These are phyloP conservation scores for Ianthella basta DNA, from an alignment of 37 sponge, comb jelly and placozoan genomes.

Conservation along the genomic window DNA sequence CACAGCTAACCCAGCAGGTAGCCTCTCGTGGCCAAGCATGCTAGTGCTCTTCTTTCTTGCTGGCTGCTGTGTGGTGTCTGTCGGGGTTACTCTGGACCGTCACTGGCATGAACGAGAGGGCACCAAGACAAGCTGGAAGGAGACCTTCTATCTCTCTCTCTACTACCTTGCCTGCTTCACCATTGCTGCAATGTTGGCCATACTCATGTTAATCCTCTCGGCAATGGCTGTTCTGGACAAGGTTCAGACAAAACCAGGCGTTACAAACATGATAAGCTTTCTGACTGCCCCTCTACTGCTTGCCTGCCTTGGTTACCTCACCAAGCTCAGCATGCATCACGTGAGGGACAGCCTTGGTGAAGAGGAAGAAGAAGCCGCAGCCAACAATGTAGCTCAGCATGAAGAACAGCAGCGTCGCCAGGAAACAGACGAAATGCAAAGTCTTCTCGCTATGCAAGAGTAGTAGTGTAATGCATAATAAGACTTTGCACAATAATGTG, in stretches of 20 bases:
- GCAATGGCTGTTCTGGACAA: constrained; percentile 21
- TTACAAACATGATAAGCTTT: constrained; percentile 29
- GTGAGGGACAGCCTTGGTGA: not conserved
- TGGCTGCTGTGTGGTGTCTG: not conserved
- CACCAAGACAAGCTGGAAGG: constrained; percentile 25
- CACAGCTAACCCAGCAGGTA: not conserved
- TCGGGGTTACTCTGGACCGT: constrained; percentile 6
- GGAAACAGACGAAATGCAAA: constrained; percentile 1
- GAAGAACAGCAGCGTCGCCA: not conserved
- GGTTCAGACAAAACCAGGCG: constrained; percentile 25
- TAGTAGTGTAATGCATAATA: too few species aligned
- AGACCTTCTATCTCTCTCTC: constrained; percentile 18
- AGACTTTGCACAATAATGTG: not conserved
- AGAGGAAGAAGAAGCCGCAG: not conserved
- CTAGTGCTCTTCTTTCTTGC: not conserved
- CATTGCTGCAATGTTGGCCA: constrained; percentile 1
- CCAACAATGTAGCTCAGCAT: not conserved
- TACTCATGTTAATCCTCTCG: constrained; percentile 11
- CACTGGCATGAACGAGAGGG: not conserved
- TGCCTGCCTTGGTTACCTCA: constrained; percentile 12
- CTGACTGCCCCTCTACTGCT: constrained; percentile 27
- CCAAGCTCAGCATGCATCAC: constrained; percentile 15
- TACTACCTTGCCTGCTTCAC: constrained; percentile 29
- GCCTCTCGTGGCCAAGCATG: not conserved
- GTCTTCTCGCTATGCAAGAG: not conserved